Evolutionary conservation across 2,888 invertebrate genomes (phyloP), one percentile per base, ranked within the genome.

Genomic region (Spisula subtruncata): DNA sequence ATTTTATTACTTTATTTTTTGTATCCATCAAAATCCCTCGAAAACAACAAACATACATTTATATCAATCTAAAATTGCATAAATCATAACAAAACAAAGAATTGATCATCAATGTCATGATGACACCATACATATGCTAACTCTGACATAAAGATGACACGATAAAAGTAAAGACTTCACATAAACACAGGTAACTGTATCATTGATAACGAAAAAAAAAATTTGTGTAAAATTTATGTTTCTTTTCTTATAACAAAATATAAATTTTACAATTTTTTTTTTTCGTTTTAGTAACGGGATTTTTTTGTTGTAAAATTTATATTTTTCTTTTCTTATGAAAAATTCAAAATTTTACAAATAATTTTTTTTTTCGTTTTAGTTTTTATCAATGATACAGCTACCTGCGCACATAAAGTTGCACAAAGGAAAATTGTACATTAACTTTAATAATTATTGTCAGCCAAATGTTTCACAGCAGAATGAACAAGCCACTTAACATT

Each of bases 31-130:
- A 60, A 71, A 60, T 60, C 83, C 83, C 25, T 25, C n/a, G 10
- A 83, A 83, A 83, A 83, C 71, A 83, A 83, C 83, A 83, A 46
- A 46, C 71, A 83, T 83, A n/a, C 71, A 83, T 71, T 46, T 60
- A 71, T 41, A 83, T 81, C 83, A 66, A 83, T 83, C 83, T 83
- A 83, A 83, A 83, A 83, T 71, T 83, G 83, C 83, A 83, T 83
- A 83, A 83, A 83, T 83, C 41, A 66, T 66, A 66, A 66, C 60
- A 66, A 66, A 10, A 66, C 25, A 25, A n/a, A 25, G 60, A 25
- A 25, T 0, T 25, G n/a, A 25, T 66, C 12, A 66, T 66, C n/a
- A 66, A 66, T 25, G 25, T 66, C 60, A 25, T n/a, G 8, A 10
- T 25, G 60, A 60, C 60, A n/a, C n/a, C 8, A n/a, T 20, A 6